A percentile compares a stretch with the other conserved stretches of the same genome.
Conservation (phyloP, 2,113 vertebrate species). For the Acrocephalus arundinaceus region DNA sequence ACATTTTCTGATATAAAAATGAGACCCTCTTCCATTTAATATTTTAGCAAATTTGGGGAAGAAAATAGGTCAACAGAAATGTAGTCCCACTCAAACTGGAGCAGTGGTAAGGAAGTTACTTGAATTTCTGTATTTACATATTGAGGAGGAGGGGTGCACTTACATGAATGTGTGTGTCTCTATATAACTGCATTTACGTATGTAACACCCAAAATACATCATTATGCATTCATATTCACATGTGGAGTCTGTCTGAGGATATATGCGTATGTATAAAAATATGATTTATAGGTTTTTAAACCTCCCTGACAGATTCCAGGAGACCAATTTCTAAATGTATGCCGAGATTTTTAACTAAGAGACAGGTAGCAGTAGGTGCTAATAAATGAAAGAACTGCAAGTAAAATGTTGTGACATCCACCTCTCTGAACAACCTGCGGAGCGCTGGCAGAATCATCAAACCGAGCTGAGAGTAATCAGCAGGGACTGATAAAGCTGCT, state of each 20-base stretch:
- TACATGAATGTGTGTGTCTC: not conserved
- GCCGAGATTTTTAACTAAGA: slow-evolving; percentile 29
- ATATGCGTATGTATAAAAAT: not conserved
- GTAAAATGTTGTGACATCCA: slow-evolving; percentile 67
- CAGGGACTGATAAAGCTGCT: slow-evolving; percentile 62
- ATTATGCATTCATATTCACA: not conserved
- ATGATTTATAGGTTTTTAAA: slow-evolving; percentile 36
- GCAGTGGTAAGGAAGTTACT: not conserved
- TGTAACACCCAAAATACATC: not conserved
- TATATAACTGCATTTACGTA: not conserved
- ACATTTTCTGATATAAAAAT: not conserved
- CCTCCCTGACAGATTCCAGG: slow-evolving; percentile 31
- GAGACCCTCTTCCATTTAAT: not conserved
- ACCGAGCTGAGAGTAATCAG: slow-evolving; percentile 49
- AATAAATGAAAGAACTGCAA: slow-evolving; percentile 52
- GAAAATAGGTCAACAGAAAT: not conserved
- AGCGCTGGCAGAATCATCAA: slow-evolving; percentile 52
- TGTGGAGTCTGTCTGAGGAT: not conserved
- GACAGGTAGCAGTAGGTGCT: slow-evolving; percentile 60
- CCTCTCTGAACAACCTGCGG: slow-evolving; percentile 48
- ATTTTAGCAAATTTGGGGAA: not conserved
- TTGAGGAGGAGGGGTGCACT: not conserved
- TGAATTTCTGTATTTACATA: not conserved
- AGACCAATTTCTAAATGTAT: slow-evolving; percentile 22
- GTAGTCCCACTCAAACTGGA: not conserved